Percentiles rank a stretch among this genome's conserved stretches.
phyloP scores from a whole-genome alignment of 2,888 invertebrate species.

The Agapetus fuscipes region DNA sequence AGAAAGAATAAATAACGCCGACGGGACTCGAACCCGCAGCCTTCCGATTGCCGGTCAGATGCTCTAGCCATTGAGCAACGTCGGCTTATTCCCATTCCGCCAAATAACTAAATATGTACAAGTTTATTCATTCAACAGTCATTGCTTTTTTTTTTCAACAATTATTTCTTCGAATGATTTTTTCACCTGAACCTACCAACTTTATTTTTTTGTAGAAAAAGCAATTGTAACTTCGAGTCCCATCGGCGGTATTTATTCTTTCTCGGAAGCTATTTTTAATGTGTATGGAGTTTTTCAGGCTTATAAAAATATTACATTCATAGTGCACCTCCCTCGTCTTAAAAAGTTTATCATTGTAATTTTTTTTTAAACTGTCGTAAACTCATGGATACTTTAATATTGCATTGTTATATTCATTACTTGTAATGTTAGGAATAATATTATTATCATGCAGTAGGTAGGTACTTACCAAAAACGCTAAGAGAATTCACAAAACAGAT shows the following conservation, averaged over 20 bases:
- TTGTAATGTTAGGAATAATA: conserved; percentile 5
- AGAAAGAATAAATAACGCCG: too few relatives aligned
- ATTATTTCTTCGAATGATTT: conserved; percentile 2
- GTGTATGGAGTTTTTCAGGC: conserved; percentile 1
- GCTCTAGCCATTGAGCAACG: conserved; percentile 3
- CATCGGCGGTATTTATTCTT: conserved; percentile 1
- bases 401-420: too few relatives aligned
- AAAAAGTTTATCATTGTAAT: conserved; percentile 1
- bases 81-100: conserved; percentile 3
- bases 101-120: conserved; percentile 3
- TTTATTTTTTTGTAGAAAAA: conserved; percentile 3
- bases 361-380: conserved; percentile 3
- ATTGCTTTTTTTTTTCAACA: conserved; percentile 3
- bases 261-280: too few relatives aligned
- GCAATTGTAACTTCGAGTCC: too few relatives aligned
- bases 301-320: conserved; percentile 1
- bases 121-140: conserved; percentile 3
- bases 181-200: too few relatives aligned
- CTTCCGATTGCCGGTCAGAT: conserved; percentile 3
- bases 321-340: conserved; percentile 3
- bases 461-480: conserved; percentile 5
- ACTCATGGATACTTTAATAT: too few relatives aligned
- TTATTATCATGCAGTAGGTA: conserved; percentile 3
- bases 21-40: conserved; percentile 3
- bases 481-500: conserved; percentile 6